Conservation (phyloP, 2,797 vertebrate genomes). For the Micrastur ruficollis region DNA sequence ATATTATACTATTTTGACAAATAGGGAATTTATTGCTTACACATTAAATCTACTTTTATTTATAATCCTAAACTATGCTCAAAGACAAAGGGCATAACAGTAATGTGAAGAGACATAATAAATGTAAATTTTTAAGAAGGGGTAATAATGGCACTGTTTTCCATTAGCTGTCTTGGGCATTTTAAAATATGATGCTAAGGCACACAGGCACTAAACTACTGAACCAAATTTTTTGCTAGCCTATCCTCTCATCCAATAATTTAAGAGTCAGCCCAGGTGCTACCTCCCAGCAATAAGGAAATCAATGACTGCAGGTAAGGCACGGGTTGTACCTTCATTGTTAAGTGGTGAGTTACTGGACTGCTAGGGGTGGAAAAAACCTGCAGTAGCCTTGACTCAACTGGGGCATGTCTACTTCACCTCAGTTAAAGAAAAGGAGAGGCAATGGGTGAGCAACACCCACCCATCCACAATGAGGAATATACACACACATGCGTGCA, state of each 20-base stretch:
- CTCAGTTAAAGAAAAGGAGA: not conserved
- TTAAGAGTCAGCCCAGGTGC: not conserved
- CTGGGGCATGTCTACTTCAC: not conserved
- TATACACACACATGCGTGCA: not conserved
- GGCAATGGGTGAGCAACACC: not conserved
- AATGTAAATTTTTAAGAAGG: not conserved
- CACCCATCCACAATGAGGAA: not conserved
- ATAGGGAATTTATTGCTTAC: not conserved
- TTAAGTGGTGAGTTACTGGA: not conserved
- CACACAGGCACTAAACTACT: not conserved
- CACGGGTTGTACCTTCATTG: not conserved
- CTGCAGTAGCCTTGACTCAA: not conserved
- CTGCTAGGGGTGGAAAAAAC: not conserved
- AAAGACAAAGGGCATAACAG: not conserved
- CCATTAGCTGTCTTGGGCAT: not conserved
- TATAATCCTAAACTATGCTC: constrained; percentile 9
- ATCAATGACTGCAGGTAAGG: not conserved
- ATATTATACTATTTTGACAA: not conserved
- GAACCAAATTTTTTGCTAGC: not conserved
- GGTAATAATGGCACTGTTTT: not conserved
- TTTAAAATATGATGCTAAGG: not conserved
- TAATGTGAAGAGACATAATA: not conserved
- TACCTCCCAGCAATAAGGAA: not conserved
- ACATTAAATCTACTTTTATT: constrained; percentile 36
- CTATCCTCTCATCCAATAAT: not conserved